These are phyloP conservation scores for Leucoraja erinaceus DNA, from an alignment of 2,113 vertebrate species.

Conservation along the genomic window DNA sequence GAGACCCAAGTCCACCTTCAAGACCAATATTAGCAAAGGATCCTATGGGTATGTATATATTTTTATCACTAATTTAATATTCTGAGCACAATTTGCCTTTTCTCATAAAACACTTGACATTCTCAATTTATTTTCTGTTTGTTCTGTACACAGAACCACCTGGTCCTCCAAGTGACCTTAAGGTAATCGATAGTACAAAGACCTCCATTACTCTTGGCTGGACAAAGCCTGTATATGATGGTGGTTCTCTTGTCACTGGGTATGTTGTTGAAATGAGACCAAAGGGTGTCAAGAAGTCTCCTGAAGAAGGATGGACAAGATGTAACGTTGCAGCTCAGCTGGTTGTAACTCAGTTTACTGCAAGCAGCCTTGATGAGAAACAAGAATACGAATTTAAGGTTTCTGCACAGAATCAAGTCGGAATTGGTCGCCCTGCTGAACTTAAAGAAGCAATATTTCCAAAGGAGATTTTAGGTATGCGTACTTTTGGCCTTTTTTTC, in stretches of 20 bases:
- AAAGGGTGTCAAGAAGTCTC: conserved; percentile 67
- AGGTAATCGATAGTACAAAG: conserved; percentile 84
- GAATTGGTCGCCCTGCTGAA: conserved; percentile 83
- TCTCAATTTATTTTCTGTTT: conserved; percentile 40
- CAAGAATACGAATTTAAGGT: conserved; percentile 89
- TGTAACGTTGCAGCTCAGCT: conserved; percentile 90
- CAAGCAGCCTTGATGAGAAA: conserved; percentile 76
- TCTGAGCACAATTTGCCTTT: not conserved
- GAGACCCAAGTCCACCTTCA: conserved; percentile 84
- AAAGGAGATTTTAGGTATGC: conserved; percentile 82
- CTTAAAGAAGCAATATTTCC: conserved; percentile 79
- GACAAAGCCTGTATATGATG: conserved; percentile 86
- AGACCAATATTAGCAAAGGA: conserved; percentile 84
- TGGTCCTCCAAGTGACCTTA: conserved; percentile 83
- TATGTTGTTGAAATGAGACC: conserved; percentile 87
- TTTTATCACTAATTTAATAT: conserved; percentile 1
- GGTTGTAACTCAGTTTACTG: conserved; percentile 80
- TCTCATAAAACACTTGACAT: not conserved
- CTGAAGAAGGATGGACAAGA: conserved; percentile 85
- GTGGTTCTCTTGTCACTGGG: conserved; percentile 87
- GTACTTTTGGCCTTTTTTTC: conserved; percentile 33
- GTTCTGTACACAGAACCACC: conserved; percentile 71
- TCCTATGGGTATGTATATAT: conserved; percentile 71
- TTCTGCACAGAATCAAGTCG: conserved; percentile 93
- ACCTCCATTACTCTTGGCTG: conserved; percentile 77